phyloP scores from a whole-genome alignment of 2,888 invertebrate genomes.

The Norana najaformis region DNA sequence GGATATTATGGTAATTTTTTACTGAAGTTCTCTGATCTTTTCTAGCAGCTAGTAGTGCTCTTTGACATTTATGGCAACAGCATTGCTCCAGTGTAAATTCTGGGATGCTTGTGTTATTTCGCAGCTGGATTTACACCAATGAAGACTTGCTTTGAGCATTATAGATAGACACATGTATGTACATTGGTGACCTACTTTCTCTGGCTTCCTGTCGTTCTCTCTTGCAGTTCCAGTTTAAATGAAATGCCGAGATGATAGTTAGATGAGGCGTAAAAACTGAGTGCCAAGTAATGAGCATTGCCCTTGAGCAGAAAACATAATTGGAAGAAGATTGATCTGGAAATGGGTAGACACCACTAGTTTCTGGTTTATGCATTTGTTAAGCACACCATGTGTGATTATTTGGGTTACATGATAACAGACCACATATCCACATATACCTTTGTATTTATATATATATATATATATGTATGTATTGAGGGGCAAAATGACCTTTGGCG shows the following conservation, averaged over 20 bases:
- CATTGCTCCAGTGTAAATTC: not conserved
- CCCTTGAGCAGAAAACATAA: not conserved
- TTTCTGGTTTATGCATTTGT: too few species aligned
- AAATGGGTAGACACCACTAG: not conserved
- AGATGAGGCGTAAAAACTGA: not conserved
- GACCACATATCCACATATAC: too few species aligned
- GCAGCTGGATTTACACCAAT: not conserved
- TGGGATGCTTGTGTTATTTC: not conserved
- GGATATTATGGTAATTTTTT: not conserved
- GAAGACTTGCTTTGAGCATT: too few species aligned
- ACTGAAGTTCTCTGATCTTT: not conserved
- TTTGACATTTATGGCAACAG: conserved; percentile 13
- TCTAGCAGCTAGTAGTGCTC: not conserved
- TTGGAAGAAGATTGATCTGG: too few species aligned
- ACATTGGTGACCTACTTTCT: not conserved
- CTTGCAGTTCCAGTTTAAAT: not conserved
- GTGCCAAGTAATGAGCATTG: not conserved
- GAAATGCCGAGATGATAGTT: not conserved
- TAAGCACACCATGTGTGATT: too few species aligned
- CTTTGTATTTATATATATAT: too few species aligned
- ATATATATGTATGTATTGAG: too few species aligned
- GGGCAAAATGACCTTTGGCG: too few species aligned
- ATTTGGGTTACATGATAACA: too few species aligned
- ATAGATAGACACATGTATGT: not conserved
- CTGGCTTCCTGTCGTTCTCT: not conserved